Evolutionary conservation across 2,888 invertebrate genomes (phyloP), one percentile per base, ranked within the genome.

Genomic region (Eristalinus aeneus): DNA sequence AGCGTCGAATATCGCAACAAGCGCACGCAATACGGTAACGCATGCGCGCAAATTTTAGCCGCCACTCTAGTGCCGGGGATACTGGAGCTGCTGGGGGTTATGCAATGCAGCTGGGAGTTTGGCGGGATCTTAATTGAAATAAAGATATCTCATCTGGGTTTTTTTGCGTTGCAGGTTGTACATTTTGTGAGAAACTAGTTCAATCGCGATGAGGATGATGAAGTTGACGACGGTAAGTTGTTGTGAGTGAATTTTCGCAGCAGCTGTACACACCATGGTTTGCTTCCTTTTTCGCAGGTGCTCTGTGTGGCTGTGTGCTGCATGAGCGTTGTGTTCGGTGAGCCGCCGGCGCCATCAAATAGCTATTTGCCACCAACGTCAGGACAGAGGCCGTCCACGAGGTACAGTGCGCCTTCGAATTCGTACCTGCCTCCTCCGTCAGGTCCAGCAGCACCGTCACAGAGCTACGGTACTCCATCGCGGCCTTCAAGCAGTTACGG

Each of bases 351-450:
- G 23, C 81, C 90, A 8, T 91, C 91, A 23, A 92, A 89, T 60
- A 89, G 86, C 34, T 92, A 92, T 67, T 74, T 89, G 67, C 90
- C 92, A 61, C 93, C 93, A 0, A 93, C 93, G 54, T 92, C 90
- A 1, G 92, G 92, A 10, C 93, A 93, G 72, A 93, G 93, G 27
- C 90, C 89, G 60, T 89, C 91, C 16, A 90, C 90, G 16, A 91
- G 89, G 76, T 93, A 92, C 74, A 92, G 92, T 71, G 93, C 93
- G 23, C 94, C 94, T 2, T 93, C 94, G 0, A 94, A 93, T 23
- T 93, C 93, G 4, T 95, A 95, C 88, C 93, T 94, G 46, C 94
- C 94, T 0, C 94, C 94, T 0, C 91, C 92, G 10, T 92, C 92
- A 0, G 92, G 91, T 0, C 92, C 92, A 9, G 93, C 89, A 93